These are phyloP conservation scores for Patiria pectinifera DNA, from an alignment of 53 echinoderm and acorn worm genomes.

Conservation along the genomic window DNA sequence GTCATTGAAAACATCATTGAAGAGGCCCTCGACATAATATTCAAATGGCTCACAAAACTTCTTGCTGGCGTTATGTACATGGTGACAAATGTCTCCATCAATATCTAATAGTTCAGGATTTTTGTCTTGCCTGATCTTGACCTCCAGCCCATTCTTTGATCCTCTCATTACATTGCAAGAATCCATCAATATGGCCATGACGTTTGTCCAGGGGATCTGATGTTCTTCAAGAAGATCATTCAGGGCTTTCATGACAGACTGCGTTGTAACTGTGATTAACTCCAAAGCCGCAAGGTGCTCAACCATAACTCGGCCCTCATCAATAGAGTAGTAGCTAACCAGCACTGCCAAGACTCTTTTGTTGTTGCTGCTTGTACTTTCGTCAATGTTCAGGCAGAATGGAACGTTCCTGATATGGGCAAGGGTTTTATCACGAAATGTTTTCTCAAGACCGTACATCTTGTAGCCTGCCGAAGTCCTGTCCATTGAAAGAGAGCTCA, in stretches of 20 bases:
- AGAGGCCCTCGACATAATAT: conserved; percentile 61
- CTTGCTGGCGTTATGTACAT: conserved; percentile 66
- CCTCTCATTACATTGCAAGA: conserved; percentile 62
- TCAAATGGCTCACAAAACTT: conserved; percentile 50
- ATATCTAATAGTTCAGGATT: conserved; percentile 56
- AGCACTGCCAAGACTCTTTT: conserved; percentile 54
- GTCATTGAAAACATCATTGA: conserved; percentile 56
- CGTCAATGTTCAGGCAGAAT: conserved; percentile 61
- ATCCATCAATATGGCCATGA: conserved; percentile 51
- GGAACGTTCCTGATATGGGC: conserved; percentile 25
- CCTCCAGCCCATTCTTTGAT: conserved; percentile 57
- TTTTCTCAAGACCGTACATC: conserved; percentile 50
- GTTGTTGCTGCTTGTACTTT: conserved; percentile 58
- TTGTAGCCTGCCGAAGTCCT: conserved; percentile 58
- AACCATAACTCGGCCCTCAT: not conserved
- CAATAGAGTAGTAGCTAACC: conserved; percentile 31
- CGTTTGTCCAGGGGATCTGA: conserved; percentile 48
- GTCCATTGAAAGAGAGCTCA: conserved; percentile 38
- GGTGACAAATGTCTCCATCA: conserved; percentile 73
- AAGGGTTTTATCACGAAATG: conserved; percentile 18
- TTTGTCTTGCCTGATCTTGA: not conserved
- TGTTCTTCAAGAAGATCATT: conserved; percentile 12
- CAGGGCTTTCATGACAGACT: conserved; percentile 48
- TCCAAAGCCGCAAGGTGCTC: conserved; percentile 4
- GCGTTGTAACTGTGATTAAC: conserved; percentile 28